These are phyloP conservation scores for Hemistola chrysoprasaria DNA, from an alignment of 2,888 invertebrate species.

Conservation along the genomic window DNA sequence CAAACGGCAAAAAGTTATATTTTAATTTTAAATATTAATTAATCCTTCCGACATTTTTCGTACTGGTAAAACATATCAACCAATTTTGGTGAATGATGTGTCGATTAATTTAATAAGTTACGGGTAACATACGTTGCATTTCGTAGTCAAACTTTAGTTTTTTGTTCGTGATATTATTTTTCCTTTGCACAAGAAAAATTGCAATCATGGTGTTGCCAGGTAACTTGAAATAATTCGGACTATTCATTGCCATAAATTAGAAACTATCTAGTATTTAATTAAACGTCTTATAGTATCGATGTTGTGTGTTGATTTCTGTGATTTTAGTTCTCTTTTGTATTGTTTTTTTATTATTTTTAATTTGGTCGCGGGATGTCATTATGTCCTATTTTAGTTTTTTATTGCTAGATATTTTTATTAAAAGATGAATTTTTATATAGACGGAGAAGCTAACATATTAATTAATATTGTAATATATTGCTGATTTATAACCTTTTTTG, in stretches of 20 bases:
- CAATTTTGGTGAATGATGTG: too few species aligned
- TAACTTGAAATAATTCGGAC: conserved; percentile 50
- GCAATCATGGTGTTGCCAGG: conserved; percentile 6
- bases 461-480: too few species aligned
- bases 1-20: too few species aligned
- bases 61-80: too few species aligned
- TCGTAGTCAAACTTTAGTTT: not conserved
- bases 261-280: conserved; percentile 70
- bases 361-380: conserved; percentile 69
- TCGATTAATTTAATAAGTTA: too few species aligned
- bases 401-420: conserved; percentile 50
- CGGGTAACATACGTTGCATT: too few species aligned
- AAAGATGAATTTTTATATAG: conserved; percentile 14
- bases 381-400: conserved; percentile 68
- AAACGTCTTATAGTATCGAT: conserved; percentile 46
- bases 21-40: too few species aligned
- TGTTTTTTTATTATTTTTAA: conserved; percentile 53
- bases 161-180: too few species aligned
- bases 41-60: too few species aligned
- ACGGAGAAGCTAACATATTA: too few species aligned
- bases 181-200: not conserved
- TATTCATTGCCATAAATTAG: conserved; percentile 68
- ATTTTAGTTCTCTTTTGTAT: conserved; percentile 60
- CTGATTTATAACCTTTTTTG: too few species aligned
- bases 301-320: conserved; percentile 70